Conservation (phyloP, 2,888 invertebrate species). For the Scelioninae gen. 1 region DNA sequence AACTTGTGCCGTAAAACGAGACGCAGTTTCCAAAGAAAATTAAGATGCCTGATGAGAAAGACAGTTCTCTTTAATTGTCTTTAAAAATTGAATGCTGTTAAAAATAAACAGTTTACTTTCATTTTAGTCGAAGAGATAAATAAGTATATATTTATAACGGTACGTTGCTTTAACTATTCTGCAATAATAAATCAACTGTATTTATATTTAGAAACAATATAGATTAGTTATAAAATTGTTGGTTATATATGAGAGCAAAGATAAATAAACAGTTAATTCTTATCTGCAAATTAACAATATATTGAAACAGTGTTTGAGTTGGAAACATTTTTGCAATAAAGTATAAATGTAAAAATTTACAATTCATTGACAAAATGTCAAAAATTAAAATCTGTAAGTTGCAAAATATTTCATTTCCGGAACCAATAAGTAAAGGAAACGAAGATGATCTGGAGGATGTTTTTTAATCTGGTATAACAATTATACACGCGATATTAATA, state of each 20-base stretch:
- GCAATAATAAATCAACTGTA: neutral
- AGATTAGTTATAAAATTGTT: slow-evolving; percentile 12
- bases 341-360: too few relatives aligned
- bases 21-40: neutral
- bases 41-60: neutral
- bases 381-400: too few relatives aligned
- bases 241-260: neutral
- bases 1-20: slow-evolving; percentile 2
- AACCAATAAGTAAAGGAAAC: neutral
- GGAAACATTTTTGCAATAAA: too few relatives aligned
- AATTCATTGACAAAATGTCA: too few relatives aligned
- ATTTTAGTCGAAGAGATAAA: neutral
- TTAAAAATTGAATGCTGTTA: neutral
- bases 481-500: slow-evolving; percentile 35
- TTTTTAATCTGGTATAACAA: slow-evolving; percentile 41
- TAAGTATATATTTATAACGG: neutral
- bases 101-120: neutral
- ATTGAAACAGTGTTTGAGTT: neutral
- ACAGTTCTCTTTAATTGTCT: neutral
- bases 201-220: neutral
- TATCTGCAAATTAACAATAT: neutral
- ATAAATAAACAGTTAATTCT: neutral
- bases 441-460: slow-evolving; percentile 39
- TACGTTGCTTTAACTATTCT: neutral
- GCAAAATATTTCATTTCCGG: neutral